Evolutionary conservation across 2,888 invertebrate genomes (phyloP).

Genomic region (Crocallis elinguaria): DNA sequence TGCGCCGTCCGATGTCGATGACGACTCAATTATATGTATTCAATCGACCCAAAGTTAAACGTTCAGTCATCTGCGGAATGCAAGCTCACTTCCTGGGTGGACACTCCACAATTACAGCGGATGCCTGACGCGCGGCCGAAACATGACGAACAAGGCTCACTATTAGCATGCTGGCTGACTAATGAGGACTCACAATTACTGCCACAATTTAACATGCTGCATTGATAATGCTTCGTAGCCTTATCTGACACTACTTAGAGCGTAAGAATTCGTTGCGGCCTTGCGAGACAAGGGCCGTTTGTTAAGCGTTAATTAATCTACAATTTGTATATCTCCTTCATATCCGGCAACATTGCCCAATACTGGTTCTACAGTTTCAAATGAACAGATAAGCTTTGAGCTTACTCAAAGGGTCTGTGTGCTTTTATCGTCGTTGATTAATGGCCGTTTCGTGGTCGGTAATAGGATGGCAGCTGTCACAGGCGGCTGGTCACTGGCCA

Average conservation of each 20-base stretch:
- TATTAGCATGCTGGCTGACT: constrained; percentile 48
- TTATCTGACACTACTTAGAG: constrained; percentile 5
- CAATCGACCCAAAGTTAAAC: constrained; percentile 58
- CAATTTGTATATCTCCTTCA: constrained; percentile 21
- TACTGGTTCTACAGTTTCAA: constrained; percentile 19
- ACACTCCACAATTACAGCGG: constrained; percentile 65
- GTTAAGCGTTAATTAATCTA: constrained; percentile 24
- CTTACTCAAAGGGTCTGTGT: constrained; percentile 25
- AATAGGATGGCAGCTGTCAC: constrained; percentile 46
- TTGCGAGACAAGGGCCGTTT: constrained; percentile 19
- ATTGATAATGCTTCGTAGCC: constrained; percentile 5
- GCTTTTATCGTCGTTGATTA: constrained; percentile 30
- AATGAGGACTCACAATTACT: constrained; percentile 37
- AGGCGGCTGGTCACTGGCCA: constrained; percentile 33
- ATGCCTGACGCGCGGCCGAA: constrained; percentile 52
- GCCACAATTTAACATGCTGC: constrained; percentile 2
- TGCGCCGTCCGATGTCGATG: constrained; percentile 22
- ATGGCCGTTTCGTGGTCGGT: constrained; percentile 17
- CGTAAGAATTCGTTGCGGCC: constrained; percentile 11
- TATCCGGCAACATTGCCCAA: constrained; percentile 23
- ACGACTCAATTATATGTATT: constrained; percentile 59
- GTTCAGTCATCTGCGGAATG: constrained; percentile 69
- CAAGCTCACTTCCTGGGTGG: constrained; percentile 73
- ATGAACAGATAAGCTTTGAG: constrained; percentile 22
- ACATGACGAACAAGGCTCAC: constrained; percentile 49